Evolutionary conservation across 35 echinoderm and acorn worm species (phyloP), one percentile per base, ranked within the genome.

Genomic region (Ophiothrix spiculata): DNA sequence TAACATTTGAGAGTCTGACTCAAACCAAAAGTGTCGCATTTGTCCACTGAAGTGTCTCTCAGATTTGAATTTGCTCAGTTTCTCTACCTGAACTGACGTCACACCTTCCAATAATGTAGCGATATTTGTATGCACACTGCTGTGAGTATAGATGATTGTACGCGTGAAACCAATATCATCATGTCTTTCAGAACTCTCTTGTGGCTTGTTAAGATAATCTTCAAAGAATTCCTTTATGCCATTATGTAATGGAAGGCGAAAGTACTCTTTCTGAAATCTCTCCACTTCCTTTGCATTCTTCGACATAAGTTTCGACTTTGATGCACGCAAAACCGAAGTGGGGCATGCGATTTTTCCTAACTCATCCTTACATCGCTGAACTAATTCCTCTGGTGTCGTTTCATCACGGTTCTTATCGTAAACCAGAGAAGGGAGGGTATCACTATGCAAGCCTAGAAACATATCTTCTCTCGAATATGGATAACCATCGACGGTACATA

Each of bases 31-130:
- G 35, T 75, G 84, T 28, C 69, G 84, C 35, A 86, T 64, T 63
- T 64, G 56, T 15, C n/a, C 54, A 33, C 32, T 40, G 10, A 86
- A 40, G 15, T 63, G 54, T 34, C 54, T 23, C 39, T 86, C 84
- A 0, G 84, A 86, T 45, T 86, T 86, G 84, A 86, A 86, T 8
- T 76, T 74, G 64, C 84, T 86, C 64, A 86, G 40, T 49, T 86
- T 86, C 36, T 74, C 84, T 41, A 39, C 64, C n/a, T 86, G 84
- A 10, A 86, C 31, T 0, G 4, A 77, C 12, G 23, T 23, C 3
- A 77, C 1, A 39, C 40, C 73, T 40, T 75, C 39, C 34, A 86
- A 15, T 39, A 36, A 86, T 1, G 15, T 32, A 19, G 14, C 21
- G 28, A 77, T 31, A 32, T 86, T 39, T 39, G 69, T 45, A 39